Evolutionary conservation across 2,113 vertebrate genomes (phyloP), one percentile per base, ranked within the genome.

Genomic region (Lynx canadensis): DNA sequence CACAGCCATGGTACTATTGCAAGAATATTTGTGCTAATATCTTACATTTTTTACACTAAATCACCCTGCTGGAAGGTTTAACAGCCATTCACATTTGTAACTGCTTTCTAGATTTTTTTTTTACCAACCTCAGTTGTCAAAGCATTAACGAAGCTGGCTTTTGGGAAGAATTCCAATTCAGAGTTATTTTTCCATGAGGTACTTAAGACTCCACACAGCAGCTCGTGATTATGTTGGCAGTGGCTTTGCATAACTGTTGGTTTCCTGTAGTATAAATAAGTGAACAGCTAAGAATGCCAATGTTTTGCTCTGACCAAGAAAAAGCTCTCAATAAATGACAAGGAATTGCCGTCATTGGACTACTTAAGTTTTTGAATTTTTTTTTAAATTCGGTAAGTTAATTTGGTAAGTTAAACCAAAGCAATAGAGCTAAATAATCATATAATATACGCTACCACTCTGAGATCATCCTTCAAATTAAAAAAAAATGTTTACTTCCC

Each of bases 101-200:
- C 94, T 89, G 71, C 81, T 95, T 73, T 94, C 84, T 90, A 0
- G 0, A 91, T 97, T 97, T 13, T n/a, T 95, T 90, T 95, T 97
- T 91, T 93, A 38, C 84, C 94, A 96, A 87, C 74, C 84, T 98
- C 60, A 69, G 60, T 97, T 97, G 52, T 97, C 94, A 81, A 93
- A 98, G 97, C 86, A 85, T 94, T 98, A 96, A 95, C 2, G 27
- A 97, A 97, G 97, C 95, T 96, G 82, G 36, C 89, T 97, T 92
- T 89, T 73, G 89, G 96, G 87, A 97, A 97, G 95, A 98, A 95
- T 94, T 97, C 97, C 97, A 98, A 96, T 96, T 97, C 92, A 94
- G 95, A 98, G 85, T 97, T 98, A 95, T 97, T 99, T 98, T 93
- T 98, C 97, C 97, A 94, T 96, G 97, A 97, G 68, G 93, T 97